These are phyloP conservation scores for Pampusana beccarii DNA, from an alignment of 2,113 vertebrate genomes.

Conservation along the genomic window DNA sequence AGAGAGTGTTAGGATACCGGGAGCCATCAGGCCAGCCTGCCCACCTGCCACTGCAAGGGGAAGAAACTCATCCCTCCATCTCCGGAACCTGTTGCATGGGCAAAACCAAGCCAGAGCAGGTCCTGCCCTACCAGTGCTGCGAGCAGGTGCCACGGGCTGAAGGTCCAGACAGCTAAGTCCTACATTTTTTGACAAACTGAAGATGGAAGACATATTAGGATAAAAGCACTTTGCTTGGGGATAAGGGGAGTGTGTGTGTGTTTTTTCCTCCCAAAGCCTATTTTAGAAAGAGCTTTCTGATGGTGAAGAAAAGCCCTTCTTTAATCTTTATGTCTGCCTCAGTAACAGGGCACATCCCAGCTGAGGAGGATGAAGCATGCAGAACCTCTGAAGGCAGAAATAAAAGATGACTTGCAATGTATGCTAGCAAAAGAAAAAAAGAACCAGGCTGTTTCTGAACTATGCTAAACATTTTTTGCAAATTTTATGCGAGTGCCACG, in stretches of 20 bases:
- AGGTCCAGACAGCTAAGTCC: not conserved
- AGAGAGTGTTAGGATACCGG: not conserved
- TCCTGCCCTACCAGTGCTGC: not conserved
- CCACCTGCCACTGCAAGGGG: not conserved
- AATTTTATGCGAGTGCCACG: no score
- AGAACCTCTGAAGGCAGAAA: not conserved
- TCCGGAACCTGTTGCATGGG: accelerated
- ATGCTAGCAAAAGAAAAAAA: no score
- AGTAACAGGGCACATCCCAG: not conserved
- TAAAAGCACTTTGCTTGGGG: not conserved
- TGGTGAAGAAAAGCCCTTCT: not conserved
- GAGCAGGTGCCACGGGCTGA: not conserved
- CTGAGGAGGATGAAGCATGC: not conserved
- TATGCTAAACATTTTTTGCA: no score
- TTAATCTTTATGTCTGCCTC: not conserved
- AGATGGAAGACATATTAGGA: not conserved
- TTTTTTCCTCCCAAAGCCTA: not conserved
- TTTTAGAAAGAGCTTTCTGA: not conserved
- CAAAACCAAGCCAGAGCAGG: not conserved
- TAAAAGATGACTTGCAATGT: no score
- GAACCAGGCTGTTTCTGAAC: no score
- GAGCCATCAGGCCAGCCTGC: not conserved
- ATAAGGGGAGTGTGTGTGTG: no score
- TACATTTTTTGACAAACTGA: not conserved
- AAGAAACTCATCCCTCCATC: not conserved